These are phyloP conservation scores for Craseonycteris thonglongyai DNA, from an alignment of 2,113 vertebrate species.

Conservation along the genomic window DNA sequence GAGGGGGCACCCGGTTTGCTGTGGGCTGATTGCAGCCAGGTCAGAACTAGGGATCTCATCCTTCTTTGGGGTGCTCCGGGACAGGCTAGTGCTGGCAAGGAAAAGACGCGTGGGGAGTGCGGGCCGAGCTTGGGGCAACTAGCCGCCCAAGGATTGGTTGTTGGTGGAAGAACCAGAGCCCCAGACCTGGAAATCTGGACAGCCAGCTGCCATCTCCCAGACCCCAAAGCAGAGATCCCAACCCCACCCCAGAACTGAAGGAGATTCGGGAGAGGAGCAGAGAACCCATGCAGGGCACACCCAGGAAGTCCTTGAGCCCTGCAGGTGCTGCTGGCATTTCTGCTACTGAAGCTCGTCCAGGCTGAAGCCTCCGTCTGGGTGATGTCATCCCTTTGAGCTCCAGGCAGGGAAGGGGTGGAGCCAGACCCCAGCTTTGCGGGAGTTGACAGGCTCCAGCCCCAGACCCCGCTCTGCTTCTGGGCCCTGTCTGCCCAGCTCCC, in stretches of 20 bases:
- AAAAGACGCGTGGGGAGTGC: neutral
- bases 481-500: neutral
- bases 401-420: constrained; percentile 36
- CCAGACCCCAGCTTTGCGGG: neutral
- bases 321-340: constrained; percentile 40
- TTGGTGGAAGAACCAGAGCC: neutral
- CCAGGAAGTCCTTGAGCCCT: constrained; percentile 68
- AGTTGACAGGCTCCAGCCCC: constrained; percentile 48
- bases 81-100: neutral
- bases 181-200: neutral
- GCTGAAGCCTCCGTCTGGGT: neutral
- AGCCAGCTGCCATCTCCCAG: neutral
- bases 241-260: neutral
- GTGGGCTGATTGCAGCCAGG: neutral
- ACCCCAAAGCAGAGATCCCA: constrained; percentile 54
- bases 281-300: neutral
- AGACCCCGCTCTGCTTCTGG: neutral
- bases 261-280: neutral
- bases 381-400: constrained; percentile 63
- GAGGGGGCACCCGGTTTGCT: neutral
- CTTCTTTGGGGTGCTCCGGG: neutral
- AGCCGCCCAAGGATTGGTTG: neutral
- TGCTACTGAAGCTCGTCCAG: neutral
- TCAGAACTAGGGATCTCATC: neutral
- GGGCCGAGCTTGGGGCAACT: neutral